Evolutionary conservation across 2,888 invertebrate species (phyloP).

Genomic region (Drosophila atripex): DNA sequence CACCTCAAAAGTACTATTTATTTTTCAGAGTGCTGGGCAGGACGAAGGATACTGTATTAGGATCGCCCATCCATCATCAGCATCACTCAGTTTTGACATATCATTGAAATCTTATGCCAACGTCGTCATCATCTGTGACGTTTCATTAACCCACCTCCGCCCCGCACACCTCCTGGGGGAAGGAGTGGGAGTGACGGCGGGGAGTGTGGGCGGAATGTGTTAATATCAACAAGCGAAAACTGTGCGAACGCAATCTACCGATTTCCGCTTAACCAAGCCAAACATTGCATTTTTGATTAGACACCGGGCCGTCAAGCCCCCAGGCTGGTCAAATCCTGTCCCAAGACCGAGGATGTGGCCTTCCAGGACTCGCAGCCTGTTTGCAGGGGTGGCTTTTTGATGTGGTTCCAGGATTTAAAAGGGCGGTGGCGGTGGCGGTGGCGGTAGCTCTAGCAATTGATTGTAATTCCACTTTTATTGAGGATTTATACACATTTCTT

Average conservation of each 20-base stretch:
- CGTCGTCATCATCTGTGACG: conserved; percentile 77
- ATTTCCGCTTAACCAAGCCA: conserved; percentile 80
- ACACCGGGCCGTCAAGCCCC: conserved; percentile 49
- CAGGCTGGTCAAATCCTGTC: conserved; percentile 53
- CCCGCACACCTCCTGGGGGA: conserved; percentile 8
- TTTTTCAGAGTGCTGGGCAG: conserved; percentile 7
- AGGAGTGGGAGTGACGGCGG: no score
- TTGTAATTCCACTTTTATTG: conserved; percentile 46
- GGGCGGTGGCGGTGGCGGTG: conserved; percentile 3
- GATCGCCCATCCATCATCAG: conserved; percentile 75
- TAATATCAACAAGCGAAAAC: conserved; percentile 73
- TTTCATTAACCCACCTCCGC: conserved; percentile 77
- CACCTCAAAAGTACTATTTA: no score
- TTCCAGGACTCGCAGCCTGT: conserved; percentile 32
- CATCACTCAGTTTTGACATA: conserved; percentile 82
- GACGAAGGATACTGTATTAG: conserved; percentile 34
- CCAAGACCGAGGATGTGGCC: conserved; percentile 41
- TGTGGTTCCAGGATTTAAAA: conserved; percentile 4
- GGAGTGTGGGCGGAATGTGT: conserved; percentile 54
- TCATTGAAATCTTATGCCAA: conserved; percentile 74
- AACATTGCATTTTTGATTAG: conserved; percentile 80
- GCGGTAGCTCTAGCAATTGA: conserved; percentile 31
- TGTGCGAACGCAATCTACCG: conserved; percentile 77
- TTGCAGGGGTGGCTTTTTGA: conserved; percentile 27
- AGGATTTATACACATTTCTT: background rate